These are phyloP conservation scores for Nerophis lumbriciformis DNA, from an alignment of 2,113 vertebrate genomes.

Conservation along the genomic window DNA sequence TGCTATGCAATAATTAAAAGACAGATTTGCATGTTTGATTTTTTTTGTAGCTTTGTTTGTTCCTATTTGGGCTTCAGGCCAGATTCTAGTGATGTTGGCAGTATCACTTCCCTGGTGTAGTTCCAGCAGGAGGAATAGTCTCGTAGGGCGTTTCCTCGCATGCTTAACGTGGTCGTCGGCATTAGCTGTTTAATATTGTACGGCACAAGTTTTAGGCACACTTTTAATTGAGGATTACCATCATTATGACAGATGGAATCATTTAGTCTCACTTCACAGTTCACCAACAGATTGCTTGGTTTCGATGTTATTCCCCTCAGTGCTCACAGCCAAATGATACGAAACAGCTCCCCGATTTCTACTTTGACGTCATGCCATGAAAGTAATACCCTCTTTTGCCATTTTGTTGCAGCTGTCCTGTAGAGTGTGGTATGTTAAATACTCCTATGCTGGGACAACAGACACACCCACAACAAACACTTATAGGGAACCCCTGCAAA, in stretches of 20 bases:
- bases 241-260: constrained; percentile 17
- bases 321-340: not conserved
- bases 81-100: constrained; percentile 20
- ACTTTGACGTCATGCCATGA: not conserved
- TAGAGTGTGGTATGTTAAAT: not conserved
- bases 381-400: not conserved
- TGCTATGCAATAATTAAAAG: too few relatives aligned
- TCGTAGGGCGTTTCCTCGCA: not conserved
- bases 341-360: not conserved
- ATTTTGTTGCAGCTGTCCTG: not conserved
- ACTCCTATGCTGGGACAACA: constrained; percentile 13
- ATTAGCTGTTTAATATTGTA: constrained; percentile 7
- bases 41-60: constrained; percentile 39
- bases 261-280: constrained; percentile 14
- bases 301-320: constrained; percentile 3
- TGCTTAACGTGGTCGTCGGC: constrained; percentile 1
- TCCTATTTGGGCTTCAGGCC: constrained; percentile 24
- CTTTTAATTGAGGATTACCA: constrained; percentile 3
- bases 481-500: not conserved
- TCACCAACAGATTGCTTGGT: not conserved
- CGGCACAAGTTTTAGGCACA: constrained; percentile 7
- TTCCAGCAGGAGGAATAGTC: not conserved
- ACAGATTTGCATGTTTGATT: constrained; percentile 10
- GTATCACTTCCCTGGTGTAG: constrained; percentile 32
- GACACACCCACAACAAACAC: constrained; percentile 5